phyloP scores from a whole-genome alignment of 2,888 invertebrate genomes.

The Scaptomyza parva region DNA sequence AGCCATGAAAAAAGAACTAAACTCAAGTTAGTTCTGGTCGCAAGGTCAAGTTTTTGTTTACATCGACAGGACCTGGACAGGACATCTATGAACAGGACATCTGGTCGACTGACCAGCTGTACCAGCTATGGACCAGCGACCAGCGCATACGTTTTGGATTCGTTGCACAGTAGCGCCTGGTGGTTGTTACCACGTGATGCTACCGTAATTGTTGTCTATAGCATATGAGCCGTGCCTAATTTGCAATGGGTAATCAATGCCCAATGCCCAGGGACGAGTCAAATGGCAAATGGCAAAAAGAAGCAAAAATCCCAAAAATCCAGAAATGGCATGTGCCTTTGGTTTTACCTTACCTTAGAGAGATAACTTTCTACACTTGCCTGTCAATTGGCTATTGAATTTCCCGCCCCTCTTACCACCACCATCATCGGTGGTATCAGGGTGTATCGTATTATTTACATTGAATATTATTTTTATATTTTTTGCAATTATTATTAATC shows the following conservation, averaged over 20 bases:
- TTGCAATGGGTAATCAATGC: slow-evolving; percentile 24
- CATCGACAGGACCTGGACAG: too few species aligned
- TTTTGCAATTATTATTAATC: slow-evolving; percentile 31
- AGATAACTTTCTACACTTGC: slow-evolving; percentile 10
- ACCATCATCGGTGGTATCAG: too few species aligned
- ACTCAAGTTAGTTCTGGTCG: slow-evolving; percentile 72
- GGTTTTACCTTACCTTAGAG: slow-evolving; percentile 47
- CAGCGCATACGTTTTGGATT: slow-evolving; percentile 43
- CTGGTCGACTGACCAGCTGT: slow-evolving; percentile 42
- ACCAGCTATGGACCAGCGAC: background rate
- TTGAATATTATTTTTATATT: slow-evolving; percentile 10
- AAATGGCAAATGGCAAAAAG: slow-evolving; percentile 1
- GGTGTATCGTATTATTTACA: slow-evolving; percentile 37
- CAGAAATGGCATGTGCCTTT: slow-evolving; percentile 65
- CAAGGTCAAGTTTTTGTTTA: slow-evolving; percentile 68
- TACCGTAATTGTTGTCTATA: slow-evolving; percentile 15
- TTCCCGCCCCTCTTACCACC: background rate
- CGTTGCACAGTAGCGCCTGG: slow-evolving; percentile 72
- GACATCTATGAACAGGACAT: slow-evolving; percentile 61
- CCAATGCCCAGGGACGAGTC: slow-evolving; percentile 18
- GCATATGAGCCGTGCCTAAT: slow-evolving; percentile 48
- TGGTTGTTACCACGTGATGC: slow-evolving; percentile 38
- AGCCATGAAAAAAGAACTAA: slow-evolving; percentile 39
- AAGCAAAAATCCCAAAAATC: background rate
- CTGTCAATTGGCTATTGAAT: slow-evolving; percentile 26